These are phyloP conservation scores for Psittacula derbiana DNA, from an alignment of 2,797 vertebrate genomes.

Conservation along the genomic window DNA sequence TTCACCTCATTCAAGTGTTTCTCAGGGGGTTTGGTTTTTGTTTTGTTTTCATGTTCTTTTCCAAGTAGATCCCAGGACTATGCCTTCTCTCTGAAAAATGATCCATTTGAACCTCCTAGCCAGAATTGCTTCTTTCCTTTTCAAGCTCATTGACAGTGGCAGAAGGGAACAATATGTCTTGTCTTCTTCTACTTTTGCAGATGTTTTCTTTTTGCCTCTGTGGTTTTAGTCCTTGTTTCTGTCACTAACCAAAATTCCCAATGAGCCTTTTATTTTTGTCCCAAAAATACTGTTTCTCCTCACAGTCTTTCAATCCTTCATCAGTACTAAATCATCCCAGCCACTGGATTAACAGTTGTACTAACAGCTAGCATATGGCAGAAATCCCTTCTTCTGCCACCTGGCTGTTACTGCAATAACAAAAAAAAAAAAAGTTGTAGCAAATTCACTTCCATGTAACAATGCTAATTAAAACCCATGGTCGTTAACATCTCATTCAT, in stretches of 20 bases:
- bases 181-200: background rate
- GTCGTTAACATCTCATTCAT: background rate
- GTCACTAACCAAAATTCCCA: constrained; percentile 24
- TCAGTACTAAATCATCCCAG: background rate
- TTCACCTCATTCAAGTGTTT: background rate
- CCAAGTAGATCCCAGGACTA: background rate
- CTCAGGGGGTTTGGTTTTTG: background rate
- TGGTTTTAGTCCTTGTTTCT: background rate
- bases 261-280: background rate
- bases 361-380: background rate
- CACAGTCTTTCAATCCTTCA: constrained; percentile 18
- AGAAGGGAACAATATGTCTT: background rate
- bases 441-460: background rate
- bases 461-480: background rate
- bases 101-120: background rate
- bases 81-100: background rate
- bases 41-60: background rate
- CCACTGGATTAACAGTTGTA: background rate
- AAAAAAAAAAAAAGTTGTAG: background rate
- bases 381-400: background rate
- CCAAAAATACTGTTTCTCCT: background rate
- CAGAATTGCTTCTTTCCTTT: background rate
- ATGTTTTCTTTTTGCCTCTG: background rate
- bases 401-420: background rate
- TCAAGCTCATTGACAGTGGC: background rate